phyloP scores from a whole-genome alignment of 2,113 vertebrate genomes.

The Mola mola region DNA sequence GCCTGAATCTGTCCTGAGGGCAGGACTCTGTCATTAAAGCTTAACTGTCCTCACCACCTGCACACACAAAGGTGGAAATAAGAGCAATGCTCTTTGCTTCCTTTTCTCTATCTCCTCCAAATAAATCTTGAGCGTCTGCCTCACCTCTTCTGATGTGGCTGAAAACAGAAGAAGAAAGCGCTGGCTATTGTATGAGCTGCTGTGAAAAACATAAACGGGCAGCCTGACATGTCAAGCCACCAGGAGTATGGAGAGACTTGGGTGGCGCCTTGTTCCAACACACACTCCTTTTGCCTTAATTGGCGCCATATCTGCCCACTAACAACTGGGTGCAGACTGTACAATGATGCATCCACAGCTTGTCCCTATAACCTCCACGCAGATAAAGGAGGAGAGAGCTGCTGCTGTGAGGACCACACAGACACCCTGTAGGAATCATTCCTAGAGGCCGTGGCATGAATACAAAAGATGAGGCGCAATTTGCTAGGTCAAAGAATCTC shows the following conservation, averaged over 20 bases:
- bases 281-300: slow-evolving; percentile 59
- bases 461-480: slow-evolving; percentile 68
- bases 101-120: background rate
- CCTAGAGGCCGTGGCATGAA: slow-evolving; percentile 55
- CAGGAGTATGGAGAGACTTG: slow-evolving; percentile 35
- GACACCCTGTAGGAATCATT: slow-evolving; percentile 40
- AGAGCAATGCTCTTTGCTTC: slow-evolving; percentile 13
- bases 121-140: slow-evolving; percentile 20
- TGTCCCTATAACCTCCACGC: slow-evolving; percentile 48
- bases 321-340: slow-evolving; percentile 35
- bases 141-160: slow-evolving; percentile 11
- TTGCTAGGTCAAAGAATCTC: slow-evolving; percentile 54
- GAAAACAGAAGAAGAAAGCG: slow-evolving; percentile 23
- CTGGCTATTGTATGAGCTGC: slow-evolving; percentile 15
- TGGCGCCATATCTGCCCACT: slow-evolving; percentile 52
- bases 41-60: slow-evolving; percentile 30
- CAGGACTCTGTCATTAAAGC: slow-evolving; percentile 56
- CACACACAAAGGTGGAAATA: slow-evolving; percentile 29
- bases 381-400: slow-evolving; percentile 25
- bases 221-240: slow-evolving; percentile 19
- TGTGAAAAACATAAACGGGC: slow-evolving; percentile 14
- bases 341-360: slow-evolving; percentile 36
- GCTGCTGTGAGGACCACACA: slow-evolving; percentile 48
- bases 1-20: slow-evolving; percentile 29
- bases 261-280: slow-evolving; percentile 56